Conservation (phyloP, 2,797 vertebrate species). For the Etheostoma perlongum region DNA sequence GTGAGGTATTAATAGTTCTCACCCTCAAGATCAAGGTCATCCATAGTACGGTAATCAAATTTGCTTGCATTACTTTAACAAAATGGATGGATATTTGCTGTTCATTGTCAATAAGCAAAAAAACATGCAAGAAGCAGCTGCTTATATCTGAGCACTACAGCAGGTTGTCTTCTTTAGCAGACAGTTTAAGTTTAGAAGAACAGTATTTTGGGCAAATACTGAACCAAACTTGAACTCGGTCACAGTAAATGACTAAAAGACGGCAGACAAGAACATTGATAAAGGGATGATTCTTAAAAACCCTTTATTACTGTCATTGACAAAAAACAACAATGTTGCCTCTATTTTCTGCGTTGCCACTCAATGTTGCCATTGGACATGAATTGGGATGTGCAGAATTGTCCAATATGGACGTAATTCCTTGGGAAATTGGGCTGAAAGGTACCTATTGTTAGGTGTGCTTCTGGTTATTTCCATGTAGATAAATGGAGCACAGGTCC, state of each 20-base stretch:
- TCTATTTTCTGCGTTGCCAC: neutral
- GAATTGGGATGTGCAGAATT: neutral
- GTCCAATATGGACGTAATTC: neutral
- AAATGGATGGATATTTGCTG: constrained; percentile 21
- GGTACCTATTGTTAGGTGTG: neutral
- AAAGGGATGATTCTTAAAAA: neutral
- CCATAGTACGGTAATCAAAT: constrained; percentile 39
- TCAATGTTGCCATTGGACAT: neutral
- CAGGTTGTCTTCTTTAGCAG: neutral
- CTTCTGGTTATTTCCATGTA: neutral
- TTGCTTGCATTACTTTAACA: constrained; percentile 13
- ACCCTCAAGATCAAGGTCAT: constrained; percentile 52
- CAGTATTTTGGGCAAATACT: neutral
- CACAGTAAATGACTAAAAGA: neutral
- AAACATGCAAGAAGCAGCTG: neutral
- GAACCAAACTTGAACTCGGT: neutral
- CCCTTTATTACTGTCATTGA: no score
- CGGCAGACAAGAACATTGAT: neutral
- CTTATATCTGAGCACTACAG: neutral
- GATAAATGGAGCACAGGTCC: neutral
- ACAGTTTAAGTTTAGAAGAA: neutral
- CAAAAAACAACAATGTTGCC: neutral
- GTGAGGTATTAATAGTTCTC: constrained; percentile 59
- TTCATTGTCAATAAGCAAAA: constrained; percentile 7
- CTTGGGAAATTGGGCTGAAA: no score